These are phyloP conservation scores for Kradibia gibbosae DNA, from an alignment of 1,140 invertebrate species.

Conservation along the genomic window DNA sequence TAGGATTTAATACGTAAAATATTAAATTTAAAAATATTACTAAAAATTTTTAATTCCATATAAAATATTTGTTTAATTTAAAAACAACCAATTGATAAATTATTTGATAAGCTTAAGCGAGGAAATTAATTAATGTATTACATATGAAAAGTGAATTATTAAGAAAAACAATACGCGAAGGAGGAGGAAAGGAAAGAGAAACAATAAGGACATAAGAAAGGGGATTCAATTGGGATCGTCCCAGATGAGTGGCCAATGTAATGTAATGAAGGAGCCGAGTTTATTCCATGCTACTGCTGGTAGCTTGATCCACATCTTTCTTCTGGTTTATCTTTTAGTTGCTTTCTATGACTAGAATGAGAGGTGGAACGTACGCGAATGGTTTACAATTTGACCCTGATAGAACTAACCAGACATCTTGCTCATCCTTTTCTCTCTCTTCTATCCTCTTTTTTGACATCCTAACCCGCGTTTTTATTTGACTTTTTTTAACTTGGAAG, in stretches of 20 bases:
- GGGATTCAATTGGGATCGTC: slow-evolving; percentile 43
- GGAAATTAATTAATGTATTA: no score
- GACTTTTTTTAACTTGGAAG: slow-evolving; percentile 51
- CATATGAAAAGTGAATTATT: no score
- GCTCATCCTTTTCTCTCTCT: slow-evolving; percentile 16
- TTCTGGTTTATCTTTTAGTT: not conserved
- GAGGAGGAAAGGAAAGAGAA: slow-evolving; percentile 39
- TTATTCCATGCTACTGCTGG: slow-evolving; percentile 44
- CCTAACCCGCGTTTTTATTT: slow-evolving; percentile 50
- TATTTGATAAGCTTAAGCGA: no score
- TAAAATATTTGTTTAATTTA: no score
- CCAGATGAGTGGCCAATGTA: slow-evolving; percentile 67
- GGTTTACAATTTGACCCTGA: slow-evolving; percentile 65
- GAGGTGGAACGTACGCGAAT: slow-evolving; percentile 59
- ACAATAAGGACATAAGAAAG: slow-evolving; percentile 38
- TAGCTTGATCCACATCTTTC: slow-evolving; percentile 50
- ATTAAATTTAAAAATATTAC: no score
- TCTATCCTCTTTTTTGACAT: slow-evolving; percentile 20
- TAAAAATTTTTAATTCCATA: no score
- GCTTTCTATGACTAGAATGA: slow-evolving; percentile 59
- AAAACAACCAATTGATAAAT: no score
- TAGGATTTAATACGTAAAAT: no score
- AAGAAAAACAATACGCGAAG: not conserved
- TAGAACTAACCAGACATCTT: slow-evolving; percentile 53
- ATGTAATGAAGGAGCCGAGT: slow-evolving; percentile 67